Evolutionary conservation across 2,113 vertebrate species (phyloP).

Genomic region (Zeus faber): DNA sequence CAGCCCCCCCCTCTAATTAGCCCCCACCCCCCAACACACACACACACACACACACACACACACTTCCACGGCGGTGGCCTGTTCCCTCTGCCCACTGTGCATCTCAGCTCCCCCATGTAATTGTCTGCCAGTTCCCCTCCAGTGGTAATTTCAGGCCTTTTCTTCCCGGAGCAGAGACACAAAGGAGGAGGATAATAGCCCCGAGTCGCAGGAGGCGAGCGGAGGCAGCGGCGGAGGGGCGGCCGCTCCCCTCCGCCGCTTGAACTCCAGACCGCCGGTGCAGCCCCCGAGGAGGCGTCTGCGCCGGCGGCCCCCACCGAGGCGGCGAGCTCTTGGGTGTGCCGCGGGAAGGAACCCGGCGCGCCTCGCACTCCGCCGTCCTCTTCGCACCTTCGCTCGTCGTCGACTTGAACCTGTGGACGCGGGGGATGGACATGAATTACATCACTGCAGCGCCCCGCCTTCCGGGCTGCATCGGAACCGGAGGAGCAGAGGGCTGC

Average conservation of each 20-base stretch:
- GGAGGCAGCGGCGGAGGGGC: slow-evolving; percentile 58
- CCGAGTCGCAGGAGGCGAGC: slow-evolving; percentile 66
- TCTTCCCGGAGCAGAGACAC: slow-evolving; percentile 78
- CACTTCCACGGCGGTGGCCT: slow-evolving; percentile 87
- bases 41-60: background rate
- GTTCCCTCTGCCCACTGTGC: slow-evolving; percentile 79
- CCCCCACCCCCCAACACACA: slow-evolving; percentile 62
- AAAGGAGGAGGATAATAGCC: slow-evolving; percentile 72
- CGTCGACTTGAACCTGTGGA: background rate
- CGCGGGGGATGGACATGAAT: too few relatives aligned
- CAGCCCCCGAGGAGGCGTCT: slow-evolving; percentile 56
- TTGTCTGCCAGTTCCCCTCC: slow-evolving; percentile 77
- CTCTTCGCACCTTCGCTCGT: too few relatives aligned
- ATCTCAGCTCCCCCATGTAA: slow-evolving; percentile 84
- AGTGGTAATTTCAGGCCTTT: slow-evolving; percentile 73
- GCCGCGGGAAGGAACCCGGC: too few relatives aligned
- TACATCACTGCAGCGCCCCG: too few relatives aligned
- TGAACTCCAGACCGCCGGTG: slow-evolving; percentile 71
- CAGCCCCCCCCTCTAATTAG: slow-evolving; percentile 87
- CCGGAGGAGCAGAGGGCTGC: slow-evolving; percentile 26
- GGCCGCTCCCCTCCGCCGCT: slow-evolving; percentile 68
- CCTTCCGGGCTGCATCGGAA: background rate
- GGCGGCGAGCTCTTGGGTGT: too few relatives aligned
- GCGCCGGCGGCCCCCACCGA: slow-evolving; percentile 55
- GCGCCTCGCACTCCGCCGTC: background rate